These are phyloP conservation scores for Sebastiscus albofasciatus DNA, from an alignment of 2,797 vertebrate genomes.

Conservation along the genomic window DNA sequence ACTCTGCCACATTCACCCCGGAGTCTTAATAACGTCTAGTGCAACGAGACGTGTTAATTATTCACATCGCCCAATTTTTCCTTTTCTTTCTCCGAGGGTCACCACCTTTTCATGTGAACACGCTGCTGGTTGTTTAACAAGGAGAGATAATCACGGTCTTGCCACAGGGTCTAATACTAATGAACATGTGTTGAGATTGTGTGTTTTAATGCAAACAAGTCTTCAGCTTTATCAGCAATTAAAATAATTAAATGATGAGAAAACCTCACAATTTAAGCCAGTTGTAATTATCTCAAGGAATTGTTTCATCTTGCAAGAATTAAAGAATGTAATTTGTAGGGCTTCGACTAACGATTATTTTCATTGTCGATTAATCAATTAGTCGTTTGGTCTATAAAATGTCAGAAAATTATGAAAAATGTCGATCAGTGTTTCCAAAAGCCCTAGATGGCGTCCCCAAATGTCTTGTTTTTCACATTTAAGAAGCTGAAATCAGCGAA, in stretches of 20 bases:
- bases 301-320: background rate
- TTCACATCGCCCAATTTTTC: background rate
- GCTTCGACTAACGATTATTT: background rate
- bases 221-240: background rate
- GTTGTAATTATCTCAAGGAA: background rate
- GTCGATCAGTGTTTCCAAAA: too few relatives aligned
- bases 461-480: background rate
- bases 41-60: slow-evolving; percentile 24
- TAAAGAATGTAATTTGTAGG: background rate
- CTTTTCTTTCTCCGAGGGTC: background rate
- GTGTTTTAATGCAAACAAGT: background rate
- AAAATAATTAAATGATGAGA: background rate
- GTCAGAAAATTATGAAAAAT: too few relatives aligned
- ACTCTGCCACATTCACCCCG: slow-evolving; percentile 1
- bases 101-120: slow-evolving; percentile 2
- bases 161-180: background rate
- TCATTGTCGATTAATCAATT: background rate
- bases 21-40: slow-evolving; percentile 28
- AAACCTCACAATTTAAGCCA: background rate
- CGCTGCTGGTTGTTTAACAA: background rate
- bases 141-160: slow-evolving; percentile 20
- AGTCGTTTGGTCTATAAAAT: too few relatives aligned
- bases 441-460: too few relatives aligned
- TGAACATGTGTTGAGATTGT: background rate
- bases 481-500: too few relatives aligned